These are phyloP conservation scores for Notothenia coriiceps DNA, from an alignment of 2,113 vertebrate species.

Conservation along the genomic window DNA sequence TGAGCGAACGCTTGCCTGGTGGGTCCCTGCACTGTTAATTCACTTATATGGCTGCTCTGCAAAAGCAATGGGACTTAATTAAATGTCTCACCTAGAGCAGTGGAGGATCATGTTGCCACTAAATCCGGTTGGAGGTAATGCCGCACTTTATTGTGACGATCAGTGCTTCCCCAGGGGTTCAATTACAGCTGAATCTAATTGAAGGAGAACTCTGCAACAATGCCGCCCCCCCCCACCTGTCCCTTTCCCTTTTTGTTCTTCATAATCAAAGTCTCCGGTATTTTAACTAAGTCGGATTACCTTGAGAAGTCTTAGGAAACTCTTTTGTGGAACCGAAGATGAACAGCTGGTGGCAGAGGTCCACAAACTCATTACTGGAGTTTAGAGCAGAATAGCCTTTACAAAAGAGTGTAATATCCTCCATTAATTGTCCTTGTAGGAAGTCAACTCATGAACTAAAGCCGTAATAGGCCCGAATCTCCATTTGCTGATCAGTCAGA, in stretches of 20 bases:
- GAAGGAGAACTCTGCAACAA: slow-evolving; percentile 73
- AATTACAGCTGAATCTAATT: slow-evolving; percentile 79
- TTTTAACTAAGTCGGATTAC: slow-evolving; percentile 77
- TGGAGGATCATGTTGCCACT: slow-evolving; percentile 73
- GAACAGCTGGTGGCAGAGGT: slow-evolving; percentile 73
- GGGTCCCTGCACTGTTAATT: slow-evolving; percentile 73
- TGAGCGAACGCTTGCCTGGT: slow-evolving; percentile 55
- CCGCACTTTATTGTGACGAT: slow-evolving; percentile 81
- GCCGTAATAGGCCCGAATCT: slow-evolving; percentile 47
- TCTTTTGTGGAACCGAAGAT: slow-evolving; percentile 66
- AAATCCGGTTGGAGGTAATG: slow-evolving; percentile 81
- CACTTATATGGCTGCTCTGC: slow-evolving; percentile 75
- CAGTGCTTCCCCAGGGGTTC: slow-evolving; percentile 71
- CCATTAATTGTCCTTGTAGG: slow-evolving; percentile 54
- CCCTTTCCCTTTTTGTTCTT: slow-evolving; percentile 72
- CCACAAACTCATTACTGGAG: slow-evolving; percentile 73
- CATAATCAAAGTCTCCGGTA: slow-evolving; percentile 70
- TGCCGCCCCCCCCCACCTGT: slow-evolving; percentile 60
- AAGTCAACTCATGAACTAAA: slow-evolving; percentile 60
- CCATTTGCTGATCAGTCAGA: slow-evolving; percentile 48
- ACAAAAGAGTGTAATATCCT: slow-evolving; percentile 70
- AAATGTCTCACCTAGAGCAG: slow-evolving; percentile 80
- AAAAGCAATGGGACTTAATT: slow-evolving; percentile 81
- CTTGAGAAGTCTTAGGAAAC: slow-evolving; percentile 69
- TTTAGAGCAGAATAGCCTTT: slow-evolving; percentile 51